phyloP scores from a whole-genome alignment of 1,140 invertebrate species.

The Drosophila sechellia region DNA sequence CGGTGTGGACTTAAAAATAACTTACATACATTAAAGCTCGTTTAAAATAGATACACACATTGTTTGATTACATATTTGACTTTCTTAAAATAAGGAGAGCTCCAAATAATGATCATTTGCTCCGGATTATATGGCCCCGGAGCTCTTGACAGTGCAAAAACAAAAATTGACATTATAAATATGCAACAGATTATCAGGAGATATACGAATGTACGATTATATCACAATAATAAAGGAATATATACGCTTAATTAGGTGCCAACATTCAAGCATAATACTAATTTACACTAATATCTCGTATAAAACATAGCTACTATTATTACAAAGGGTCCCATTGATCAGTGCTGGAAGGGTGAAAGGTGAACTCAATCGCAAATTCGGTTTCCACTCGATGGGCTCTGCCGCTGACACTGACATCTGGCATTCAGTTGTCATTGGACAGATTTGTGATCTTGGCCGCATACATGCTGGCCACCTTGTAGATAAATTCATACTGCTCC shows the following conservation, averaged over 20 bases:
- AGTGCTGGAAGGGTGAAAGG: slow-evolving; percentile 12
- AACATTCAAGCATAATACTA: slow-evolving; percentile 57
- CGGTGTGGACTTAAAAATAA: slow-evolving; percentile 46
- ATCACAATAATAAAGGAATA: slow-evolving; percentile 83
- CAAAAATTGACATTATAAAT: slow-evolving; percentile 72
- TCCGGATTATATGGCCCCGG: slow-evolving; percentile 22
- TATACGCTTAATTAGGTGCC: slow-evolving; percentile 56
- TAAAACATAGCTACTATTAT: slow-evolving; percentile 30
- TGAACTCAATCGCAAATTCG: slow-evolving; percentile 31
- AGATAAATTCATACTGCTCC: slow-evolving; percentile 89
- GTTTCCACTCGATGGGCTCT: slow-evolving; percentile 1
- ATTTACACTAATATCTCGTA: slow-evolving; percentile 48
- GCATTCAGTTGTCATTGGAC: slow-evolving; percentile 75
- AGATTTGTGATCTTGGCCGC: slow-evolving; percentile 84
- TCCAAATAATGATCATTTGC: slow-evolving; percentile 32
- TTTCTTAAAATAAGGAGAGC: slow-evolving; percentile 45
- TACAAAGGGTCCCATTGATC: slow-evolving; percentile 11
- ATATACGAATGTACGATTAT: slow-evolving; percentile 78
- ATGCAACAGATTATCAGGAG: slow-evolving; percentile 79
- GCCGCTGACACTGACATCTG: background rate
- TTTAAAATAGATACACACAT: slow-evolving; percentile 64
- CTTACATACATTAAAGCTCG: slow-evolving; percentile 71
- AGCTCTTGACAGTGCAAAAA: slow-evolving; percentile 34
- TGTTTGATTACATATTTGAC: slow-evolving; percentile 49
- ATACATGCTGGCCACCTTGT: slow-evolving; percentile 86